Evolutionary conservation across 2,113 vertebrate genomes (phyloP), one percentile per base, ranked within the genome.

Genomic region (Pseudois nayaur): DNA sequence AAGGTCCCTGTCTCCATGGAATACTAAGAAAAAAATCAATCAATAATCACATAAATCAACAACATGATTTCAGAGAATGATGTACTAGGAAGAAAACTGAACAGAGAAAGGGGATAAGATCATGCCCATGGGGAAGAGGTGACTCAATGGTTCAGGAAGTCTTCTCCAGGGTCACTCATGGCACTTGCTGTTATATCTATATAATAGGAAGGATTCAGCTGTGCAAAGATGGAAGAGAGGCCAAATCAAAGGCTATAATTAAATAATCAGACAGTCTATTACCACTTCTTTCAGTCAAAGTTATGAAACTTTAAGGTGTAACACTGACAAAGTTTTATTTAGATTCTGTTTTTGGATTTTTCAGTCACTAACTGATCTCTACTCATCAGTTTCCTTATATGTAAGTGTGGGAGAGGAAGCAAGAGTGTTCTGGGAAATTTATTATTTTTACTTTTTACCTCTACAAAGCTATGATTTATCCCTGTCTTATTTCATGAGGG

Each of bases 361-460:
- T 82, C 60, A 48, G 6, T 62, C 29, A 60, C 40, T 74, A 43
- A 31, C 6, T 67, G 33, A 64, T 54, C 13, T 62, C 25, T 67
- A 31, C 5, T 93, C 13, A 64, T 97, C 45, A 81, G 9, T 92
- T 97, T 93, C 14, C 55, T 90, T 50, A 59, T 43, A 74, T 8
- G 1, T 33, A 88, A 95, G 85, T 89, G 3, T 40, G 45, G 33
- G 5, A 87, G 2, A 82, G 14, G 12, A 5, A 91, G 16, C 2
- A 95, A 5, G 3, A 89, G 62, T 89, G 1, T 50, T 86, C 43
- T 71, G 31, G 59, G 11, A 67, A 81, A 78, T 62, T 52, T 2
- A 91, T 84, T 96, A 78, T 88, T 81, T 92, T 92, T 25, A 79
- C 21, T 81, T 97, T 96, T 64, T 3, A 57, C 33, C 1, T 96